Evolutionary conservation across 1,140 invertebrate genomes (phyloP).

Genomic region (Rhopalosiphum maidis): DNA sequence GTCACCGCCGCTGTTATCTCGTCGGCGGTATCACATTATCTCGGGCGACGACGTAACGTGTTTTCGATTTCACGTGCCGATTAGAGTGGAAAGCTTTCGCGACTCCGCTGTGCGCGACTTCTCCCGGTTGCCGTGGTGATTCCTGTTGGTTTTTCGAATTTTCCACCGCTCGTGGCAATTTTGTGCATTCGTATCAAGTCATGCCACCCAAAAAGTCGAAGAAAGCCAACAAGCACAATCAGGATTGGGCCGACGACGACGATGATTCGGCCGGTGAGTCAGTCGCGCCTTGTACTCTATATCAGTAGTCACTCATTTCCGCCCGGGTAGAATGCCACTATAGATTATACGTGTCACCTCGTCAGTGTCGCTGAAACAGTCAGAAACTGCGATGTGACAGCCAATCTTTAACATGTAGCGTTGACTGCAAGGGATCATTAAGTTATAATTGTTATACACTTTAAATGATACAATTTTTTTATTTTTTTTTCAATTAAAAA

Average conservation of each 20-base stretch:
- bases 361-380: background rate
- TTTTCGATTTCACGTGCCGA: slow-evolving; percentile 13
- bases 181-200: background rate
- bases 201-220: slow-evolving; percentile 50
- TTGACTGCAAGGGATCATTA: background rate
- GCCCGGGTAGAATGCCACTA: background rate
- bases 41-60: background rate
- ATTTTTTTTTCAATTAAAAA: background rate
- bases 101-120: background rate
- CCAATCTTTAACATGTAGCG: background rate
- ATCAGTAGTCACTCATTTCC: background rate
- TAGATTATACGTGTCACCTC: background rate
- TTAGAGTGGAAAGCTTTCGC: background rate
- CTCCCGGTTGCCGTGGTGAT: background rate
- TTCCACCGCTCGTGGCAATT: background rate
- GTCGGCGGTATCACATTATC: background rate
- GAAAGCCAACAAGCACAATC: slow-evolving; percentile 25
- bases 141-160: background rate
- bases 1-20: background rate
- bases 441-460: background rate
- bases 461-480: background rate
- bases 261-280: background rate
- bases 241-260: background rate
- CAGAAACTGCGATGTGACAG: background rate
- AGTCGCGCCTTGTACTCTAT: background rate